phyloP scores from a whole-genome alignment of 2,113 vertebrate species.

The Synchiropus splendidus region DNA sequence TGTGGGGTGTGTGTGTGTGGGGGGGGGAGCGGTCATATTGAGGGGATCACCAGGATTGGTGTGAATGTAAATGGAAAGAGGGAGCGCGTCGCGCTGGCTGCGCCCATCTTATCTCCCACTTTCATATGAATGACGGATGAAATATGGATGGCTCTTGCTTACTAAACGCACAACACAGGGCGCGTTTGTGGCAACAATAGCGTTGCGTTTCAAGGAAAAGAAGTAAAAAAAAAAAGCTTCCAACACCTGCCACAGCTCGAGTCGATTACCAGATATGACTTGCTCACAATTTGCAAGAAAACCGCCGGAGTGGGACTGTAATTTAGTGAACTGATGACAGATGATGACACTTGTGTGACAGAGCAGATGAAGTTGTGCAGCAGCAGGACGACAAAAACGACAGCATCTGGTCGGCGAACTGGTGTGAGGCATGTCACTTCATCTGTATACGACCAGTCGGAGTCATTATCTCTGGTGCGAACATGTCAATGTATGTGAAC shows the following conservation, averaged over 20 bases:
- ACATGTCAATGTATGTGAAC: constrained; percentile 9
- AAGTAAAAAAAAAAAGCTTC: too few species aligned
- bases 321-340: constrained; percentile 48
- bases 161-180: constrained; percentile 19
- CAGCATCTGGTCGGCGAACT: constrained; percentile 37
- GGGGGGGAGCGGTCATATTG: constrained; percentile 22
- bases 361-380: constrained; percentile 39
- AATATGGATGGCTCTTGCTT: constrained; percentile 40
- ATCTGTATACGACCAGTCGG: constrained; percentile 14
- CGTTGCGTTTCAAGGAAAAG: background rate
- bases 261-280: constrained; percentile 36
- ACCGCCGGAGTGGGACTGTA: constrained; percentile 32
- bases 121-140: constrained; percentile 34
- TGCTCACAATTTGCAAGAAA: constrained; percentile 36
- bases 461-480: constrained; percentile 13
- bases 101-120: constrained; percentile 5
- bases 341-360: constrained; percentile 35
- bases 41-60: constrained; percentile 31
- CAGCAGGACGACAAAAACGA: constrained; percentile 38
- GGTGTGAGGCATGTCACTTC: constrained; percentile 44
- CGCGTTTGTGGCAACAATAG: constrained; percentile 16
- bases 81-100: constrained; percentile 5
- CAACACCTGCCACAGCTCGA: constrained; percentile 20
- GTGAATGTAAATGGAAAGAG: constrained; percentile 9
- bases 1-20: background rate